Evolutionary conservation across 1,140 invertebrate species (phyloP).

Genomic region (Drosophila insularis): DNA sequence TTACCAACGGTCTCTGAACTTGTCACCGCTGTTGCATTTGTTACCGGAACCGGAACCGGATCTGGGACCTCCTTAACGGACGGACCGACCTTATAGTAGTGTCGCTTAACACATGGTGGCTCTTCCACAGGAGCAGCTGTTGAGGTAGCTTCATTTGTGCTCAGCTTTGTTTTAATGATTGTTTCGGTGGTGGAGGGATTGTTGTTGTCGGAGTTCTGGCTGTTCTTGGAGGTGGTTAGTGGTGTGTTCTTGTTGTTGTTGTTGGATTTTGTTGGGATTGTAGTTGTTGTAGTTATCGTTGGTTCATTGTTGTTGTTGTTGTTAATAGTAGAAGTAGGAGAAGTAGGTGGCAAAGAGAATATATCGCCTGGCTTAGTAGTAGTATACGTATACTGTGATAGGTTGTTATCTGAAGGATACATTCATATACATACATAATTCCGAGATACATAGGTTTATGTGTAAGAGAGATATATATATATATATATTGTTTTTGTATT

Average conservation of each 20-base stretch:
- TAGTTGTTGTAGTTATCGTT: conserved; percentile 57
- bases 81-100: conserved; percentile 73
- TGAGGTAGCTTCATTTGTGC: conserved; percentile 54
- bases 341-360: conserved; percentile 79
- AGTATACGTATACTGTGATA: conserved; percentile 80
- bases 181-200: conserved; percentile 31
- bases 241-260: conserved; percentile 8
- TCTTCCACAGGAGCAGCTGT: conserved; percentile 36
- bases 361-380: conserved; percentile 80
- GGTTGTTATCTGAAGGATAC: conserved; percentile 78
- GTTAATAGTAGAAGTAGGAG: conserved; percentile 69
- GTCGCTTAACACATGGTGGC: conserved; percentile 59
- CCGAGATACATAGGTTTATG: conserved; percentile 42
- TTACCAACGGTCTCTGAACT: conserved; percentile 52
- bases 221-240: conserved; percentile 33
- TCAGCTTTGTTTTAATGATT: conserved; percentile 50
- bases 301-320: conserved; percentile 60
- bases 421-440: conserved; percentile 81
- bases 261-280: conserved; percentile 21
- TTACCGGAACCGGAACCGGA: not conserved
- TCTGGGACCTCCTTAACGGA: conserved; percentile 38
- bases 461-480: not conserved
- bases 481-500: conserved; percentile 17
- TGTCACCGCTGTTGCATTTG: conserved; percentile 38
- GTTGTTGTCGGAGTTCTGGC: conserved; percentile 26